Evolutionary conservation across 1,140 invertebrate species (phyloP).

Genomic region (Nebria ingens): DNA sequence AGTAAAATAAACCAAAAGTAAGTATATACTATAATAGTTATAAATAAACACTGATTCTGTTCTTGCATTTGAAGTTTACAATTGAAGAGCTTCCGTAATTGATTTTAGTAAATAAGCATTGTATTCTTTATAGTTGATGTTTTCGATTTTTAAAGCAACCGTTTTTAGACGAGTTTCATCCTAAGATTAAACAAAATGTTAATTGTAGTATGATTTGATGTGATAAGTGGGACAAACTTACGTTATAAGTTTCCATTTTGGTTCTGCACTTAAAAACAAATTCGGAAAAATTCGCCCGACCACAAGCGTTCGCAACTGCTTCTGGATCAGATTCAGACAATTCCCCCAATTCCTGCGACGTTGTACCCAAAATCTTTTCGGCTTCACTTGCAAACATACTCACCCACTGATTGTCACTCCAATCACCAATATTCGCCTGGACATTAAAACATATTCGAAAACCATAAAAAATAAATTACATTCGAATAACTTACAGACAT

Average conservation of each 20-base stretch:
- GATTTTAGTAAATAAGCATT: slow-evolving; percentile 52
- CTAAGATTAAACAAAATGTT: slow-evolving; percentile 38
- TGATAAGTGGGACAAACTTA: slow-evolving; percentile 36
- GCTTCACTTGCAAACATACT: slow-evolving; percentile 83
- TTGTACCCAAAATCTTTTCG: slow-evolving; percentile 66
- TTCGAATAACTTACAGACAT: slow-evolving; percentile 51
- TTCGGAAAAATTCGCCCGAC: slow-evolving; percentile 63
- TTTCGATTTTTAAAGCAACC: slow-evolving; percentile 51
- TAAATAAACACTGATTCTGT: too few species aligned
- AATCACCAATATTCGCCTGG: slow-evolving; percentile 71
- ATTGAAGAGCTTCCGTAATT: not conserved
- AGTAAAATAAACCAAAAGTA: too few species aligned
- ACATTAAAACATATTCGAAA: slow-evolving; percentile 18
- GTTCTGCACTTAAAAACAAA: slow-evolving; percentile 73
- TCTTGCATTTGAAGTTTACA: too few species aligned
- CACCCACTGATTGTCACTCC: slow-evolving; percentile 69
- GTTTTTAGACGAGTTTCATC: slow-evolving; percentile 77
- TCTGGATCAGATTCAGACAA: slow-evolving; percentile 50
- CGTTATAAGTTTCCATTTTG: slow-evolving; percentile 86
- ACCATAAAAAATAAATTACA: slow-evolving; percentile 14
- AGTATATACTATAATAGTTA: too few species aligned
- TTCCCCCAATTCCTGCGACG: slow-evolving; percentile 67
- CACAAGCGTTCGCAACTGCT: slow-evolving; percentile 50
- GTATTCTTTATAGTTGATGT: slow-evolving; percentile 66
- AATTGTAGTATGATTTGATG: slow-evolving; percentile 12